These are phyloP conservation scores for Pangasius djambal DNA, from an alignment of 2,797 vertebrate species.

Conservation along the genomic window DNA sequence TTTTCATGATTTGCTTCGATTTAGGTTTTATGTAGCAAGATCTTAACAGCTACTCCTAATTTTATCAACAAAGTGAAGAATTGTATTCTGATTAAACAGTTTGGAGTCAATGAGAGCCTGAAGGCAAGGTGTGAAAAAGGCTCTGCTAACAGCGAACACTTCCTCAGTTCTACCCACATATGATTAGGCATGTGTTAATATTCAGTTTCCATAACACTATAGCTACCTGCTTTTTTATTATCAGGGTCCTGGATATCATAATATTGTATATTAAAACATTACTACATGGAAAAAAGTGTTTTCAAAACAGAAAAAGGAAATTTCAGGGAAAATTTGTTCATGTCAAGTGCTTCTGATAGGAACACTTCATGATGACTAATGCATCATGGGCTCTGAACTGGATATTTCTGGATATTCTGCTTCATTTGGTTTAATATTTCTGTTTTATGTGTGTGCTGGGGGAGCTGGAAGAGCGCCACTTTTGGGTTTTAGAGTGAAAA, in stretches of 20 bases:
- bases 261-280: neutral
- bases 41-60: neutral
- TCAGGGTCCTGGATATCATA: too few relatives aligned
- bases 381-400: neutral
- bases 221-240: neutral
- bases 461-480: neutral
- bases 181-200: neutral
- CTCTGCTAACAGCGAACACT: neutral
- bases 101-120: neutral
- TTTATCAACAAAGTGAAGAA: neutral
- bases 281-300: neutral
- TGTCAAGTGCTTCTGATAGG: neutral
- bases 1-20: neutral
- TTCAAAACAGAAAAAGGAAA: neutral
- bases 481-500: neutral
- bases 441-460: neutral
- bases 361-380: neutral
- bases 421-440: neutral
- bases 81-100: neutral
- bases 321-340: neutral
- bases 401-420: neutral
- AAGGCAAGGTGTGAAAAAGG: neutral
- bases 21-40: neutral
- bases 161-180: neutral
- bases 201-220: neutral